Base-by-base conservation (phyloP, 2,888 invertebrate species). In the Homarus gammarus region DNA sequence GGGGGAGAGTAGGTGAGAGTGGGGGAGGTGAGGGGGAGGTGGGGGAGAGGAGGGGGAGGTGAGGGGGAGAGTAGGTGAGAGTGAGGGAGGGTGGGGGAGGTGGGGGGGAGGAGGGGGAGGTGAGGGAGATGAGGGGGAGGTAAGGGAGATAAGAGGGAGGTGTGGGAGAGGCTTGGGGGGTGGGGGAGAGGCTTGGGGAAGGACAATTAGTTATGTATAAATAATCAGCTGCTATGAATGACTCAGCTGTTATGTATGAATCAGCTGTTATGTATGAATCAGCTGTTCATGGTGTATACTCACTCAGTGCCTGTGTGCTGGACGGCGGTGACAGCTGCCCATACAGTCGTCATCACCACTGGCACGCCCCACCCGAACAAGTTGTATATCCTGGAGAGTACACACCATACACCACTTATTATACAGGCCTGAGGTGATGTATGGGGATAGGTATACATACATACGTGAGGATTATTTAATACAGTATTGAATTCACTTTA, bases 281-380 rank as follows among this genome's bases (percentile, higher is more conserved):
- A 49, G 44, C 44, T 49, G 44, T 49, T 6, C 1, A 51, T 2
- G 18, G n/a, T 33, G 44, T 2, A 15, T 56, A 85, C 84, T 75
- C 38, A 85, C 84, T 75, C 72, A 2, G 81, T 68, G 83, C 83
- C 83, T 36, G 83, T 77, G 77, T 89, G 84, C 27, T 87, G 75
- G 18, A 89, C 78, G 18, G 88, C 91, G 2, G 89, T 92, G 44
- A 91, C 92, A 18, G 75, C 79, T 1, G 92, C 92, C 92, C 92
- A 92, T 56, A 92, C 87, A 6, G 91, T 90, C 15, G 92, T 92
- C 92, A 90, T 90, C 36, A 90, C 40, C 68, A 89, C 87, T 0
- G 91, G 91, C 44, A 91, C 85, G 1, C 90, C 91, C 88, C 87
- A 87, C 10, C 87, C 82, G 10, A 87, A 31, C 49, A 87, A 49